Conservation (phyloP, 2,888 invertebrate genomes). For the Heteropelma amictum region DNA sequence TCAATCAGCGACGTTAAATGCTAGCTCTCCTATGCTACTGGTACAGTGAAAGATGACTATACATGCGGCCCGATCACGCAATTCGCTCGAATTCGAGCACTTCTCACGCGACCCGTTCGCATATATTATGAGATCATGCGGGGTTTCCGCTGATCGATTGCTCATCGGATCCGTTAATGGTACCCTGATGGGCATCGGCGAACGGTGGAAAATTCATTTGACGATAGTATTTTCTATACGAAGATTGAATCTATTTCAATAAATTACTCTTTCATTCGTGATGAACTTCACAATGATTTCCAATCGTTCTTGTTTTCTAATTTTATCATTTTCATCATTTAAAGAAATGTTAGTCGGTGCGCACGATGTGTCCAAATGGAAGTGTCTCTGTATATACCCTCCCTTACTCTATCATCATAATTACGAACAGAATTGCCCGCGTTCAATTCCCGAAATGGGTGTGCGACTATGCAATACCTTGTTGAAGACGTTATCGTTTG, state of each 20-base stretch:
- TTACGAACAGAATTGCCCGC: too few relatives aligned
- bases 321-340: too few relatives aligned
- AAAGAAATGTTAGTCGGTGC: too few relatives aligned
- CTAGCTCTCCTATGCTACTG: slow-evolving; percentile 56
- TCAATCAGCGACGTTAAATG: slow-evolving; percentile 76
- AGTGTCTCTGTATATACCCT: too few relatives aligned
- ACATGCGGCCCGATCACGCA: slow-evolving; percentile 34
- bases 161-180: slow-evolving; percentile 39
- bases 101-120: slow-evolving; percentile 43
- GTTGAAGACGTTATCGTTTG: not conserved
- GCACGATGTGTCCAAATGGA: too few relatives aligned
- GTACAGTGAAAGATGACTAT: slow-evolving; percentile 35
- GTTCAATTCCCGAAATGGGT: not conserved
- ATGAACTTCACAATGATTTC: too few relatives aligned
- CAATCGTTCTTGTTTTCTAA: too few relatives aligned
- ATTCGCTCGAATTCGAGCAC: slow-evolving; percentile 40
- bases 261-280: too few relatives aligned
- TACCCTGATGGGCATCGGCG: not conserved
- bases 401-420: too few relatives aligned
- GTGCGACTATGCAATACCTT: not conserved
- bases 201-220: not conserved
- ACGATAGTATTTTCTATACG: not conserved
- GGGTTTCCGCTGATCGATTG: slow-evolving; percentile 49
- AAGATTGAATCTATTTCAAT: not conserved
- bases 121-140: slow-evolving; percentile 54